Evolutionary conservation across 1,140 invertebrate genomes (phyloP).

Genomic region (Coelopa frigida): DNA sequence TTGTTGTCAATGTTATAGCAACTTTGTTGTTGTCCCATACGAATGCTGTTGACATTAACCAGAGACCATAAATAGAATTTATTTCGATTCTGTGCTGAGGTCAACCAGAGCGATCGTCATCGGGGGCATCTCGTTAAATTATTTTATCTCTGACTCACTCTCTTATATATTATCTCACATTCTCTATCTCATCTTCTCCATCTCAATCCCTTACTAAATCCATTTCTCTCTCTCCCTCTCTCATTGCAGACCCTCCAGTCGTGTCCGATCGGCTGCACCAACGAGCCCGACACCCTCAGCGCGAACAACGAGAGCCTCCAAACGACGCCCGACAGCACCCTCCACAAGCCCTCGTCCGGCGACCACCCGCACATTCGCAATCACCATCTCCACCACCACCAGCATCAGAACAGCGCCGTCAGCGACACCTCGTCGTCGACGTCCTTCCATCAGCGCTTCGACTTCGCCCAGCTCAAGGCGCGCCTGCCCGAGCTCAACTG

Average conservation of each 20-base stretch:
- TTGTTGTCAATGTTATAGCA: no score
- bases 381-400: constrained; percentile 12
- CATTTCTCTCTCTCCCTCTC: constrained; percentile 2
- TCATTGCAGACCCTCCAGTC: constrained; percentile 34
- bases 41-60: no score
- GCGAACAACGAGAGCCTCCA: constrained; percentile 33
- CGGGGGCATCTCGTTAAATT: background rate
- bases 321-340: constrained; percentile 32
- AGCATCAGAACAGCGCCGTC: constrained; percentile 17
- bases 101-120: no score
- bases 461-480: constrained; percentile 37
- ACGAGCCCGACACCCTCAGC: constrained; percentile 39
- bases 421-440: constrained; percentile 37
- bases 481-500: constrained; percentile 37
- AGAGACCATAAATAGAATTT: no score
- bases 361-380: constrained; percentile 12
- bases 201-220: background rate
- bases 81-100: no score
- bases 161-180: constrained; percentile 13
- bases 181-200: constrained; percentile 24
- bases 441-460: constrained; percentile 40
- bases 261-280: constrained; percentile 39
- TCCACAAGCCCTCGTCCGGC: constrained; percentile 27
- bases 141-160: background rate
- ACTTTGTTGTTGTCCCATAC: no score